Percentiles rank a stretch among this genome's conserved stretches.
phyloP scores from a whole-genome alignment of 37 sponge, comb jelly and placozoan species.

The Crambe crambe region DNA sequence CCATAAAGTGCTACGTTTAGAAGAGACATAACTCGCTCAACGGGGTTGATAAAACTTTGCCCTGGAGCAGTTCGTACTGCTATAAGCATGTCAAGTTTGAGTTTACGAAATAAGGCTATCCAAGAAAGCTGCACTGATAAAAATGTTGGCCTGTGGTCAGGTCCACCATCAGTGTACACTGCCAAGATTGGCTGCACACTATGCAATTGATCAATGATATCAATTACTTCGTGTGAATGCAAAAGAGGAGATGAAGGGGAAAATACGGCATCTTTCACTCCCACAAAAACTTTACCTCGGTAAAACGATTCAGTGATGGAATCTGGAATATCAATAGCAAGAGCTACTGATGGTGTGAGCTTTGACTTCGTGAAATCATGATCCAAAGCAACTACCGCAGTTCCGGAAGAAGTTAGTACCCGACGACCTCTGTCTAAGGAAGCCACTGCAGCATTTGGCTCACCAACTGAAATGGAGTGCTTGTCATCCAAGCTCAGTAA shows the following conservation, averaged over 20 bases:
- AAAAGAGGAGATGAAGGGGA: conserved; percentile 42
- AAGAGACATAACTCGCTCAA: conserved; percentile 35
- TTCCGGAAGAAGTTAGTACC: conserved; percentile 17
- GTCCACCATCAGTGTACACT: conserved; percentile 49
- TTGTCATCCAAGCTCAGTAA: conserved; percentile 41
- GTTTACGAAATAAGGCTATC: conserved; percentile 35
- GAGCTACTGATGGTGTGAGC: conserved; percentile 18
- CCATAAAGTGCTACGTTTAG: conserved; percentile 43
- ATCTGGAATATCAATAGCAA: conserved; percentile 34
- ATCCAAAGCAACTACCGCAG: conserved; percentile 10
- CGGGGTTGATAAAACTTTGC: conserved; percentile 29
- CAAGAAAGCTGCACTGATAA: conserved; percentile 34
- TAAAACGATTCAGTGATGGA: conserved; percentile 25
- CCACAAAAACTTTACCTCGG: conserved; percentile 28
- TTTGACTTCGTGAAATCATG: conserved; percentile 28
- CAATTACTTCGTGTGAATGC: conserved; percentile 39
- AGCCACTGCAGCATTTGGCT: conserved; percentile 61
- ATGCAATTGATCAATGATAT: not conserved
- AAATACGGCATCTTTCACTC: conserved; percentile 37
- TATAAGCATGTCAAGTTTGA: conserved; percentile 33
- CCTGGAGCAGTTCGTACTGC: conserved; percentile 40
- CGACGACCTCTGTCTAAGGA: conserved; percentile 45
- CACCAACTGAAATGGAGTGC: conserved; percentile 54
- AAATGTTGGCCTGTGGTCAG: conserved; percentile 40
- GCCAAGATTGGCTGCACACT: not conserved